Base-by-base conservation (phyloP, 2,888 invertebrate species). In the Agonopterix subpropinquella region DNA sequence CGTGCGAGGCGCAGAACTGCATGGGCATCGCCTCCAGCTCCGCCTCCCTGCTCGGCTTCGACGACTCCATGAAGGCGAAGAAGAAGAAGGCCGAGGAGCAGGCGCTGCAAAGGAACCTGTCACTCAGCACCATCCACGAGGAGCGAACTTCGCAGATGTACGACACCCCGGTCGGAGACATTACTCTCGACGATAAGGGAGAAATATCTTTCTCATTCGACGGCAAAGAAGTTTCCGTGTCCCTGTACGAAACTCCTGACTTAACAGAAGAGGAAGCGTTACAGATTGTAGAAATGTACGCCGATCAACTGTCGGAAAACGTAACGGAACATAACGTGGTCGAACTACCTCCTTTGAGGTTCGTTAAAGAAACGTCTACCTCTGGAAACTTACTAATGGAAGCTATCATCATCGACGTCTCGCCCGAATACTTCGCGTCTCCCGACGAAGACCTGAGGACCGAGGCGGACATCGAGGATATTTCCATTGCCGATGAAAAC, bases 231-330 rank as follows among this genome's bases (percentile, higher is more conserved):
- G 95, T 96, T 0, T 96, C 96, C 0, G 95, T 96, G 0, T 96
- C 96, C 3, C 80, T 97, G 2, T 97, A 96, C 67, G 97, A 97
- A 85, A 97, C 97, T 1, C 97, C 97, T 0, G 97, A 97, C 80
- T 87, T 97, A 46, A 97, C 96, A 0, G 96, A 97, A 78, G 96
- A 96, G 76, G 96, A 97, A 84, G 97, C 96, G 0, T 87, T 96
- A 36, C 95, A 96, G 82, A 96, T 97, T 63, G 94, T 96, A 0
- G 96, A 97, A 89, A 96, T 97, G 96, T 97, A 96, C 68, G 97
- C 97, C 0, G 96, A 97, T 72, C 96, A 97, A 77, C 89, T 96
- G 50, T 96, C 96, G 0, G 96, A 97, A 81, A 94, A 96, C 70
- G 93, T 96, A 47, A 82, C 90, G 69, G 96, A 95, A 75, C 95